Evolutionary conservation across 2,113 vertebrate species (phyloP).

Genomic region (Perca fluviatilis): DNA sequence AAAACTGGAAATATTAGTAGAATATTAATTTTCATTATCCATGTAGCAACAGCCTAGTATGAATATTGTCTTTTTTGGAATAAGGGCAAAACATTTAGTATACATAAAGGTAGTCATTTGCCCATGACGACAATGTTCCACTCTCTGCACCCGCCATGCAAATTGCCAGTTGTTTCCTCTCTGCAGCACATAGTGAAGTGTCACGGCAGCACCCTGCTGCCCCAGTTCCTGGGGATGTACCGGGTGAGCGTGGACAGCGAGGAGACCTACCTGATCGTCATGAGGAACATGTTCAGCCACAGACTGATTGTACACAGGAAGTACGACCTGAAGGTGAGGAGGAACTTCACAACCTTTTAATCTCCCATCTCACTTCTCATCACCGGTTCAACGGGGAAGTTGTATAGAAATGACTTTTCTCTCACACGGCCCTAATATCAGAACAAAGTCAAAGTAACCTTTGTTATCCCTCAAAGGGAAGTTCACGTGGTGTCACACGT

Average conservation of each 20-base stretch:
- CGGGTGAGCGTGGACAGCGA: slow-evolving; percentile 93
- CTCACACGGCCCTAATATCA: not conserved
- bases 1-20: too few species aligned
- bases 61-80: too few species aligned
- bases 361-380: not conserved
- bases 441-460: too few species aligned
- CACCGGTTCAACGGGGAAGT: not conserved
- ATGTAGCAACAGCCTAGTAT: too few species aligned
- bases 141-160: not conserved
- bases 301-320: slow-evolving; percentile 93
- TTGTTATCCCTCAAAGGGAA: too few species aligned
- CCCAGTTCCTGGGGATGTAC: slow-evolving; percentile 96
- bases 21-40: too few species aligned
- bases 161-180: slow-evolving; percentile 5
- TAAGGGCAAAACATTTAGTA: too few species aligned
- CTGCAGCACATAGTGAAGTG: slow-evolving; percentile 94
- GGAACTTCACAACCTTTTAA: not conserved
- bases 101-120: too few species aligned
- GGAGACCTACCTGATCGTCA: slow-evolving; percentile 95
- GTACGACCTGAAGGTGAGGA: slow-evolving; percentile 94
- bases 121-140: not conserved
- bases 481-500: too few species aligned
- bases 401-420: not conserved
- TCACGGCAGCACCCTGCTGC: slow-evolving; percentile 92
- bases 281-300: slow-evolving; percentile 97